A percentile compares a stretch with the other conserved stretches of the same genome.
Evolutionary conservation across 2,797 vertebrate genomes (phyloP).

Genomic region (Hydrocynus forskahlii): DNA sequence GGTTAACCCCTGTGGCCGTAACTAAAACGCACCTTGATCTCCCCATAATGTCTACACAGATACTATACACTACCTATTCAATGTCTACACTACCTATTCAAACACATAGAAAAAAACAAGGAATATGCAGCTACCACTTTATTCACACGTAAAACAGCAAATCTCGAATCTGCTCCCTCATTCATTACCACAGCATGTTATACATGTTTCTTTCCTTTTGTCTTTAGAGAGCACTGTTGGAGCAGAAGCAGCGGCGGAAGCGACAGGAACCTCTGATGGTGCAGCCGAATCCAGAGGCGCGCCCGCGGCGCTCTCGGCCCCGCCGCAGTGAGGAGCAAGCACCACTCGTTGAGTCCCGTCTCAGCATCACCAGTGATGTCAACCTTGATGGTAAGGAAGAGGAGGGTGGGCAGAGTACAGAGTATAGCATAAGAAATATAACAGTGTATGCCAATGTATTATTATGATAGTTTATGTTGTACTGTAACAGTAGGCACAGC

Average conservation of each 20-base stretch:
- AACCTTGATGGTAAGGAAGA: slow-evolving; percentile 82
- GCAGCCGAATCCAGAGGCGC: slow-evolving; percentile 90
- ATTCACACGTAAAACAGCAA: background rate
- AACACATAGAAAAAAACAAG: background rate
- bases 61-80: too few relatives aligned
- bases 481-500: too few relatives aligned
- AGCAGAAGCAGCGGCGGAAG: slow-evolving; percentile 92
- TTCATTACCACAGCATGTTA: background rate
- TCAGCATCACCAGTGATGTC: slow-evolving; percentile 71
- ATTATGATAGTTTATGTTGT: too few relatives aligned
- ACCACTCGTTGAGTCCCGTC: slow-evolving; percentile 83
- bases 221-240: slow-evolving; percentile 86
- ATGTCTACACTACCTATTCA: background rate
- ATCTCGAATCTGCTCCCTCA: background rate
- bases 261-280: slow-evolving; percentile 93
- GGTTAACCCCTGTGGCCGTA: background rate
- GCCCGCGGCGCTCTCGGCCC: slow-evolving; percentile 78
- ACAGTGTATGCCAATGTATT: too few relatives aligned
- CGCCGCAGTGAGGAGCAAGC: slow-evolving; percentile 85
- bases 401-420: too few relatives aligned
- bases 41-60: background rate
- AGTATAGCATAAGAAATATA: background rate
- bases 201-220: background rate
- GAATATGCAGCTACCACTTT: background rate
- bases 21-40: background rate